Conservation (phyloP, 2,888 invertebrate genomes). For the Drosophila ochracea region DNA sequence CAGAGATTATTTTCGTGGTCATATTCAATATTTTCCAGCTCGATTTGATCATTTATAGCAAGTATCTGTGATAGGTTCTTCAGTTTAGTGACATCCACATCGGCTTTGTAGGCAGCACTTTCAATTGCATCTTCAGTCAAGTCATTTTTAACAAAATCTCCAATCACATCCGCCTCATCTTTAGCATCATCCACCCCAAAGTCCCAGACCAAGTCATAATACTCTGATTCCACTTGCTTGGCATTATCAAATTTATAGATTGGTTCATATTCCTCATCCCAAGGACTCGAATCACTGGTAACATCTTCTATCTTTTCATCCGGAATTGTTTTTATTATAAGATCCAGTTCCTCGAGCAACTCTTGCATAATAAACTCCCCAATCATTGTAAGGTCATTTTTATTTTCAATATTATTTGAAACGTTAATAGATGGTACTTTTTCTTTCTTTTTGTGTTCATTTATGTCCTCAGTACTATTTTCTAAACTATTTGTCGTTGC, state of each 20-base stretch:
- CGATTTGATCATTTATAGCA: background rate
- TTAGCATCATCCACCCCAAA: slow-evolving; percentile 12
- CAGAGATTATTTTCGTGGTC: background rate
- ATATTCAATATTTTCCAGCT: background rate
- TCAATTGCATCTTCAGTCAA: background rate
- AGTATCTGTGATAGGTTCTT: slow-evolving; percentile 17
- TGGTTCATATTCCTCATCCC: slow-evolving; percentile 30
- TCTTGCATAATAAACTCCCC: background rate
- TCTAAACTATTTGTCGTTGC: background rate
- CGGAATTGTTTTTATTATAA: background rate
- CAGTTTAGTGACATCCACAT: background rate
- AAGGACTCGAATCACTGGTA: slow-evolving; percentile 7
- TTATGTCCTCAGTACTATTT: background rate
- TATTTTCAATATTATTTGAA: background rate
- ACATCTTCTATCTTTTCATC: background rate
- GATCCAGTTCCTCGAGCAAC: background rate
- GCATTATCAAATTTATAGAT: slow-evolving; percentile 5
- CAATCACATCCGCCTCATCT: slow-evolving; percentile 28
- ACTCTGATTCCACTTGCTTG: slow-evolving; percentile 28
- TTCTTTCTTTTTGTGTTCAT: background rate
- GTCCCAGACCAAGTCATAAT: slow-evolving; percentile 17
- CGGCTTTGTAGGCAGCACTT: background rate
- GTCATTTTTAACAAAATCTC: slow-evolving; percentile 24
- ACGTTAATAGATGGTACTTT: background rate
- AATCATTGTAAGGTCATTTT: background rate